Evolutionary conservation across 2,113 vertebrate species (phyloP).

Genomic region (Picathartes gymnocephalus): DNA sequence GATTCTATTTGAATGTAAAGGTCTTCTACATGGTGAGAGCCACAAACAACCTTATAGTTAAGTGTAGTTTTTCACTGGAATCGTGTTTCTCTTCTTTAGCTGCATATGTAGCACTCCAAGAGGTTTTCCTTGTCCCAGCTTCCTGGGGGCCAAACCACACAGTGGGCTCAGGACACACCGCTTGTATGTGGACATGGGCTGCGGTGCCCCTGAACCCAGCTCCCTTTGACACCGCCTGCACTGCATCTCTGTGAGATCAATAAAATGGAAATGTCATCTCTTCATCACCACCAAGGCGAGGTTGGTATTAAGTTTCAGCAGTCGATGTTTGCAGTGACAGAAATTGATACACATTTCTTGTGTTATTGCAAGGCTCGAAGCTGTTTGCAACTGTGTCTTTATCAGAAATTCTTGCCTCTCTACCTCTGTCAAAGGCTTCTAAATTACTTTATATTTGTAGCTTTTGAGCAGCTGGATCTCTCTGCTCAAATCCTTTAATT

Average conservation of each 20-base stretch:
- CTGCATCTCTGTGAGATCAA: not conserved
- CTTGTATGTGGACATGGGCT: rapidly evolving
- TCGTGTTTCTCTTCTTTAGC: not conserved
- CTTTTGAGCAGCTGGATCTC: slow-evolving; percentile 46
- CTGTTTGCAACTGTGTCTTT: slow-evolving; percentile 56
- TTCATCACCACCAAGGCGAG: slow-evolving; percentile 3
- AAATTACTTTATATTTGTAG: slow-evolving; percentile 60
- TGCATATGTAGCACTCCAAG: not conserved
- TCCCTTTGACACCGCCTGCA: not conserved
- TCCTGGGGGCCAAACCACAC: rapidly evolving
- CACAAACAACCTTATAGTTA: not conserved
- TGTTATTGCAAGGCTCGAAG: slow-evolving; percentile 57
- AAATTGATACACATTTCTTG: slow-evolving; percentile 51
- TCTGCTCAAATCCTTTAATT: slow-evolving; percentile 45
- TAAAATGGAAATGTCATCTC: slow-evolving; percentile 54
- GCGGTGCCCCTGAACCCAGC: rapidly evolving
- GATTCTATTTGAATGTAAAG: not conserved
- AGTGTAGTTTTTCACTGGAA: not conserved
- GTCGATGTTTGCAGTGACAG: slow-evolving; percentile 25
- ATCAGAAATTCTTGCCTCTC: slow-evolving; percentile 57
- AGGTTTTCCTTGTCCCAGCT: not conserved
- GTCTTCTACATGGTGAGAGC: not conserved
- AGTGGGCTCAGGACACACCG: rapidly evolving
- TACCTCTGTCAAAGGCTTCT: slow-evolving; percentile 47
- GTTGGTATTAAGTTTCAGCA: slow-evolving; percentile 47